Percentiles rank a stretch among this genome's conserved stretches.
phyloP scores from a whole-genome alignment of 2,888 invertebrate genomes.

The Hypena proboscidalis region DNA sequence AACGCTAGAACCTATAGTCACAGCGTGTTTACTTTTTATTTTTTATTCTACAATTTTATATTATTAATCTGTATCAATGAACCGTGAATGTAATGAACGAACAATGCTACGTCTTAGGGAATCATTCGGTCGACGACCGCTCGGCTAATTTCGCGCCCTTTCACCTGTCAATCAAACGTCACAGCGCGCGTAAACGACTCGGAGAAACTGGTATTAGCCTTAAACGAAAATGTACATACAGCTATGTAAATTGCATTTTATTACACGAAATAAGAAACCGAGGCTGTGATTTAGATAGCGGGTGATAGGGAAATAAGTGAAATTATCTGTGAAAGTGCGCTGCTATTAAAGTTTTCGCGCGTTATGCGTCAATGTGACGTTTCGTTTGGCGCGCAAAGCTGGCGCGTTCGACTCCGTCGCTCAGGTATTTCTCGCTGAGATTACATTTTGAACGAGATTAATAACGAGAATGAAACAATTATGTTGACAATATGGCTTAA shows the following conservation, averaged over 20 bases:
- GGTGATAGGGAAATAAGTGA: slow-evolving; percentile 51
- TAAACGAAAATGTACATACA: slow-evolving; percentile 41
- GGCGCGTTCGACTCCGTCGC: slow-evolving; percentile 40
- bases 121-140: slow-evolving; percentile 46
- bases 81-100: slow-evolving; percentile 53
- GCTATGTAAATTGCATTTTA: slow-evolving; percentile 49
- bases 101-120: slow-evolving; percentile 42
- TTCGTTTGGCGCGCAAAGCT: slow-evolving; percentile 54
- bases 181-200: slow-evolving; percentile 64
- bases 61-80: slow-evolving; percentile 43
- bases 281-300: slow-evolving; percentile 60
- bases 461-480: slow-evolving; percentile 60
- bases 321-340: slow-evolving; percentile 56
- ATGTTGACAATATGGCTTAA: slow-evolving; percentile 60
- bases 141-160: slow-evolving; percentile 80
- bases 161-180: slow-evolving; percentile 82
- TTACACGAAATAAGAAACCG: slow-evolving; percentile 60
- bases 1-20: slow-evolving; percentile 48
- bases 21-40: slow-evolving; percentile 65
- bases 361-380: slow-evolving; percentile 67
- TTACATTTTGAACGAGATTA: slow-evolving; percentile 58
- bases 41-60: slow-evolving; percentile 33
- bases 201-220: slow-evolving; percentile 51
- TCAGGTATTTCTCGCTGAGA: slow-evolving; percentile 43
- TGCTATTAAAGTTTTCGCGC: slow-evolving; percentile 67